These are phyloP conservation scores for Laterallus jamaicensis DNA, from an alignment of 2,113 vertebrate genomes.

Conservation along the genomic window DNA sequence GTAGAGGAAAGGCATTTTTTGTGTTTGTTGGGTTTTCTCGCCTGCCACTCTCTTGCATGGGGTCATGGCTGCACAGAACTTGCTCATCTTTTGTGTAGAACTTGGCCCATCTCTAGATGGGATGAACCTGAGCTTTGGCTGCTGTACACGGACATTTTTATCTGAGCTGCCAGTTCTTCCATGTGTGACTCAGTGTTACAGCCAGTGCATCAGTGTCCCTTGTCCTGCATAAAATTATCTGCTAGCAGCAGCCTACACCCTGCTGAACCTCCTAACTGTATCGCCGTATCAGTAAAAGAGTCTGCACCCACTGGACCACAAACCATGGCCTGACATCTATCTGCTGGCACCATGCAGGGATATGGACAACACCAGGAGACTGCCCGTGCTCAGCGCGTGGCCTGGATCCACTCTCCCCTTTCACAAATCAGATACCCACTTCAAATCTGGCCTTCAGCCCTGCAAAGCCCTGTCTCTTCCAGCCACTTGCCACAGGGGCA, in stretches of 20 bases:
- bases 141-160: neutral
- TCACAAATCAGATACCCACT: neutral
- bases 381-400: neutral
- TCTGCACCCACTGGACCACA: neutral
- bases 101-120: neutral
- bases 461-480: neutral
- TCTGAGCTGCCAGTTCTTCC: neutral
- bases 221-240: neutral
- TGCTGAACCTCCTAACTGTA: neutral
- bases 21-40: neutral
- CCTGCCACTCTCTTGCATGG: neutral
- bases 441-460: neutral
- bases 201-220: neutral
- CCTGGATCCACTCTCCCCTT: neutral
- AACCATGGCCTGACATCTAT: neutral
- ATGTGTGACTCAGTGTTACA: neutral
- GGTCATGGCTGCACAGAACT: neutral
- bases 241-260: neutral
- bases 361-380: neutral
- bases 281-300: neutral
- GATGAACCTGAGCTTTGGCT: neutral
- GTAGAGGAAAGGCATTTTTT: neutral
- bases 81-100: neutral
- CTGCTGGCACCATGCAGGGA: fast-evolving
- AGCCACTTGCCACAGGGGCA: neutral